Conservation (phyloP, 2,888 invertebrate genomes). For the Axea sp. region DNA sequence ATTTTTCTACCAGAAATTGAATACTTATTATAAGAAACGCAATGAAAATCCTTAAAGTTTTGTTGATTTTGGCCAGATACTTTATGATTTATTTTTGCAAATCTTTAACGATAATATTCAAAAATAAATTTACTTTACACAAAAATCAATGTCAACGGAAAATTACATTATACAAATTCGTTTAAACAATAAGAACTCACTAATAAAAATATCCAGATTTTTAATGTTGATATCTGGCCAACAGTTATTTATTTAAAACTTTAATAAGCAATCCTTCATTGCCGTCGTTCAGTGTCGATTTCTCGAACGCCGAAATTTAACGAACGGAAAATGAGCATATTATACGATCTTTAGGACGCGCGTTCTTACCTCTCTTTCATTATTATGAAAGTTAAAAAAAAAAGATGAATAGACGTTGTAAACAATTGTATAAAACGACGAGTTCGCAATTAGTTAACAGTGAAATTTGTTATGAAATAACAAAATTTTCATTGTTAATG, state of each 20-base stretch:
- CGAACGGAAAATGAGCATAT: slow-evolving; percentile 19
- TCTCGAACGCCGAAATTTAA: slow-evolving; percentile 38
- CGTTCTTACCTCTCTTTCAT: slow-evolving; percentile 59
- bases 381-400: slow-evolving; percentile 4
- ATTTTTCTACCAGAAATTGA: slow-evolving; percentile 14
- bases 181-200: too few relatives aligned
- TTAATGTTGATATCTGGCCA: neutral
- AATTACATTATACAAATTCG: too few relatives aligned
- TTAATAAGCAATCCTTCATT: slow-evolving; percentile 5
- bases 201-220: too few relatives aligned
- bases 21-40: slow-evolving; percentile 16
- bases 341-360: slow-evolving; percentile 26
- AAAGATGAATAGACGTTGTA: slow-evolving; percentile 65
- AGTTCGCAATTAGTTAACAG: slow-evolving; percentile 69
- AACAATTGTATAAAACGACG: slow-evolving; percentile 72
- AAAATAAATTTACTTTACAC: slow-evolving; percentile 7
- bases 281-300: slow-evolving; percentile 5
- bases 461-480: slow-evolving; percentile 74
- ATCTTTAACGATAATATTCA: slow-evolving; percentile 4
- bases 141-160: slow-evolving; percentile 26
- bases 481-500: slow-evolving; percentile 64
- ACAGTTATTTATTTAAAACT: slow-evolving; percentile 1
- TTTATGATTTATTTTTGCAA: slow-evolving; percentile 14
- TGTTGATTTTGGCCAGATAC: slow-evolving; percentile 29
- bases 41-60: neutral